A percentile compares a stretch with the other conserved stretches of the same genome.
These are phyloP conservation scores for Alexandromys fortis DNA, from an alignment of 2,113 vertebrate species.

Conservation along the genomic window DNA sequence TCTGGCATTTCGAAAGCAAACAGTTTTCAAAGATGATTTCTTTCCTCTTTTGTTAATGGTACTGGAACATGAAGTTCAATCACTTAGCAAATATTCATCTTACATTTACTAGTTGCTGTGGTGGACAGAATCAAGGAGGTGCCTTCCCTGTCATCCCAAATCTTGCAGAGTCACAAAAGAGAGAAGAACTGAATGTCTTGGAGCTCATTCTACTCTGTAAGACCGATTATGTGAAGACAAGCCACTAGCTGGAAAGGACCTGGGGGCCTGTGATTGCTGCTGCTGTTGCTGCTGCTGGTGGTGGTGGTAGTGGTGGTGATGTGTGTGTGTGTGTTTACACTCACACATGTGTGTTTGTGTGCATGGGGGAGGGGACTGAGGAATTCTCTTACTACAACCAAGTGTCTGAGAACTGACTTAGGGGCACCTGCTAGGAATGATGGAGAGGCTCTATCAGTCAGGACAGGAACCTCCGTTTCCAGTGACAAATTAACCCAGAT, in stretches of 20 bases:
- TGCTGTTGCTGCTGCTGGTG: neutral
- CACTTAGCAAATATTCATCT: constrained; percentile 30
- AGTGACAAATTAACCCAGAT: neutral
- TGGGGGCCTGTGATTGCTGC: neutral
- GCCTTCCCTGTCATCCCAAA: neutral
- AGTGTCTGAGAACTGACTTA: neutral
- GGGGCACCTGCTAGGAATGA: neutral
- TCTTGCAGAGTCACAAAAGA: neutral
- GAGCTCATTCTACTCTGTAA: neutral
- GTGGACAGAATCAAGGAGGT: neutral
- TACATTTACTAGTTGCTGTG: neutral
- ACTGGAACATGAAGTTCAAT: neutral
- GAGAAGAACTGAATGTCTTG: neutral
- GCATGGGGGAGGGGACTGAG: neutral
- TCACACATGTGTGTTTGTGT: too few relatives aligned
- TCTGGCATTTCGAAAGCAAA: neutral
- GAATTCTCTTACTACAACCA: neutral
- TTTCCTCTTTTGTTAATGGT: neutral
- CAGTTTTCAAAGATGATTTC: neutral
- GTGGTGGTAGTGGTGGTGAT: neutral
- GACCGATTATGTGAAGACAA: neutral
- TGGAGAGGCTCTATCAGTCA: neutral
- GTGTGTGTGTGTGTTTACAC: neutral
- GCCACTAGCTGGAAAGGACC: neutral
- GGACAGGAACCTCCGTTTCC: neutral